These are phyloP conservation scores for Creontiades dilutus DNA, from an alignment of 2,888 invertebrate species.

Conservation along the genomic window DNA sequence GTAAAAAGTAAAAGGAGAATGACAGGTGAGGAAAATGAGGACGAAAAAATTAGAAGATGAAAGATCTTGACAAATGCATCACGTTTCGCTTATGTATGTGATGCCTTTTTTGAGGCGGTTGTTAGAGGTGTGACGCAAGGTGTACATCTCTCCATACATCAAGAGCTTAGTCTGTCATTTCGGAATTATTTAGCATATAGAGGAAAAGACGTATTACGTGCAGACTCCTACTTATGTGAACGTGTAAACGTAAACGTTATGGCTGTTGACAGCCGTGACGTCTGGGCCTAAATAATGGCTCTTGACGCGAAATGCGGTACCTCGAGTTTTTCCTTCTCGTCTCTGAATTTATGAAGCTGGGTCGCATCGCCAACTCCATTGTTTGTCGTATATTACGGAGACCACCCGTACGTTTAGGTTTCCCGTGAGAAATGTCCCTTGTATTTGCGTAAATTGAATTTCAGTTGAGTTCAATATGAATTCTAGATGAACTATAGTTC, in stretches of 20 bases:
- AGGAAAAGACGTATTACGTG: not conserved
- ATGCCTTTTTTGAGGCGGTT: not conserved
- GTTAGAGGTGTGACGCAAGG: not conserved
- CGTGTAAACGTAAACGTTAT: not conserved
- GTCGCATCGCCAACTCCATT: not conserved
- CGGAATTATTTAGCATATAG: not conserved
- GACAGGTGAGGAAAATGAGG: not conserved
- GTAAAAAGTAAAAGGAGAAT: not conserved
- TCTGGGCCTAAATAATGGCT: not conserved
- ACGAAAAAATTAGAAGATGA: not conserved
- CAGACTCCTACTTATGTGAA: not conserved
- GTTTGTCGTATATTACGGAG: not conserved
- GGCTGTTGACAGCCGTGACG: conserved; percentile 12
- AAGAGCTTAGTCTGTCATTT: not conserved
- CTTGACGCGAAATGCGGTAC: not conserved
- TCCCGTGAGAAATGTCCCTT: too few relatives aligned
- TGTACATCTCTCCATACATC: conserved; percentile 33
- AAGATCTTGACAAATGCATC: conserved; percentile 20
- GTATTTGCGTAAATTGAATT: too few relatives aligned
- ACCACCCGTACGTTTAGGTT: not conserved
- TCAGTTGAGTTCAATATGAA: too few relatives aligned
- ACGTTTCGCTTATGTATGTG: not conserved
- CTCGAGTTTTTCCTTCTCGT: not conserved
- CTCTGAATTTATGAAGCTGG: not conserved
- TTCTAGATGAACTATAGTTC: too few relatives aligned